phyloP scores from a whole-genome alignment of 2,113 vertebrate genomes.

The Neomonachus schauinslandi region DNA sequence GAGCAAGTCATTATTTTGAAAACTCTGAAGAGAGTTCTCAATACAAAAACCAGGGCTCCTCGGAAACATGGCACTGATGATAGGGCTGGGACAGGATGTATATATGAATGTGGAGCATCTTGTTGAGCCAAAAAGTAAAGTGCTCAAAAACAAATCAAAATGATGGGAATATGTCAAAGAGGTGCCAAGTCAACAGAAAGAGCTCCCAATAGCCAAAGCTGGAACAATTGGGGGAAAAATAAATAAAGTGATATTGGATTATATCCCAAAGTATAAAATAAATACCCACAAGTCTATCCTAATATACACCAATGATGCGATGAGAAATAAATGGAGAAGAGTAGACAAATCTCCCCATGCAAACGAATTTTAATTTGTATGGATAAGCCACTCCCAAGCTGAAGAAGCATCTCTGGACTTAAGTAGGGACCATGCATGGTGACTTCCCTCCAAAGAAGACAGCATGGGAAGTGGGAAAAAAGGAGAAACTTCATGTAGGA shows the following conservation, averaged over 20 bases:
- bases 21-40: background rate
- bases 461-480: too few relatives aligned
- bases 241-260: background rate
- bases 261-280: background rate
- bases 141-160: background rate
- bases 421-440: accelerated
- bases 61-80: background rate
- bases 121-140: background rate
- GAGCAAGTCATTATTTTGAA: background rate
- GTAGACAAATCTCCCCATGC: background rate
- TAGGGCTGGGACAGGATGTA: background rate
- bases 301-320: background rate
- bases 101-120: background rate
- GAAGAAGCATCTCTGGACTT: background rate
- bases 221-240: background rate
- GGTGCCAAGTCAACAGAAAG: background rate
- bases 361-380: background rate
- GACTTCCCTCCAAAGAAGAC: background rate
- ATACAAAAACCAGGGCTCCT: background rate
- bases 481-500: background rate
- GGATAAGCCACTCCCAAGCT: background rate
- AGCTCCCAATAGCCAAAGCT: background rate
- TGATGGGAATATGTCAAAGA: background rate
- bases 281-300: too few relatives aligned
- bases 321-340: background rate